These are phyloP conservation scores for Thamnaconus septentrionalis DNA, from an alignment of 2,113 vertebrate genomes.

Conservation along the genomic window DNA sequence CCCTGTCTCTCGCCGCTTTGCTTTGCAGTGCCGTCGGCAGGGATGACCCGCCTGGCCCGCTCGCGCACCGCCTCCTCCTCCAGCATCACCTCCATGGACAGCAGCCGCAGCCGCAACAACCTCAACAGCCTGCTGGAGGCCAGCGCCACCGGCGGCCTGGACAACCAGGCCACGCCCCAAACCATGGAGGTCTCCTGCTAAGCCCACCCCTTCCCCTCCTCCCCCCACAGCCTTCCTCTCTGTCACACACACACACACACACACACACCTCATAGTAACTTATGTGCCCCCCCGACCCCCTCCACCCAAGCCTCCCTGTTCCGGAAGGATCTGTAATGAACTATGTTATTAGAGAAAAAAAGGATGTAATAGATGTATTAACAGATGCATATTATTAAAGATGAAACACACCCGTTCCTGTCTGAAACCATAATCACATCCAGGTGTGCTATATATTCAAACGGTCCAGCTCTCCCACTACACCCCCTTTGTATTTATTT, in stretches of 20 bases:
- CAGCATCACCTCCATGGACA: slow-evolving; percentile 89
- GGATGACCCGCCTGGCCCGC: slow-evolving; percentile 90
- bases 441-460: slow-evolving; percentile 48
- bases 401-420: slow-evolving; percentile 50
- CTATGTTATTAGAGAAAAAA: slow-evolving; percentile 59
- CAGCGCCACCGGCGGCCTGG: slow-evolving; percentile 72
- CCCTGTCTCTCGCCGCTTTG: slow-evolving; percentile 5
- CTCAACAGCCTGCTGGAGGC: slow-evolving; percentile 84
- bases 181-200: slow-evolving; percentile 97
- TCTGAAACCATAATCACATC: slow-evolving; percentile 42
- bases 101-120: slow-evolving; percentile 83
- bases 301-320: slow-evolving; percentile 32
- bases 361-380: slow-evolving; percentile 68
- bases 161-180: slow-evolving; percentile 81
- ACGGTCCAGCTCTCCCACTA: slow-evolving; percentile 24
- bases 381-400: slow-evolving; percentile 66
- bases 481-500: slow-evolving; percentile 59
- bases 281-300: slow-evolving; percentile 32
- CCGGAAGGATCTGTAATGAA: slow-evolving; percentile 56
- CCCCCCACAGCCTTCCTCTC: slow-evolving; percentile 6
- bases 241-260: neutral
- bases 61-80: slow-evolving; percentile 93
- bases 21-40: slow-evolving; percentile 86
- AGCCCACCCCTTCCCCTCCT: slow-evolving; percentile 29
- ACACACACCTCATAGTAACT: slow-evolving; percentile 46